Evolutionary conservation across 1,140 invertebrate genomes (phyloP).

Genomic region (Glossosoma conforme): DNA sequence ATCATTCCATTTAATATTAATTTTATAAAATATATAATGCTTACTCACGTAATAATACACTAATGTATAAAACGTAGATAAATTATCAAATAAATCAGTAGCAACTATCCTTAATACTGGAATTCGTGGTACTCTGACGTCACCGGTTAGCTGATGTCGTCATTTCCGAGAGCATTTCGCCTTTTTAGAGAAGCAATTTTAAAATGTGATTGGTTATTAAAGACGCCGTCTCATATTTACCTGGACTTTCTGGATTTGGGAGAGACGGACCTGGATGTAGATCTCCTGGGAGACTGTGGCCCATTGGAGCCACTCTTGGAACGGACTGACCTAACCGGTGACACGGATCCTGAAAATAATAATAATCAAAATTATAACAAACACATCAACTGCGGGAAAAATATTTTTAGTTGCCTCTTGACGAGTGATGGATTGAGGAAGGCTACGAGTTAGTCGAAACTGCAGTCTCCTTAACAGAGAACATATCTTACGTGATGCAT

Average conservation of each 20-base stretch:
- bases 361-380: background rate
- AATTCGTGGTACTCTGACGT: background rate
- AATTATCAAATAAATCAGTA: background rate
- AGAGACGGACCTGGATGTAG: slow-evolving; percentile 7
- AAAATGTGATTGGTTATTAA: slow-evolving; percentile 10
- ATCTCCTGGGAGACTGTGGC: slow-evolving; percentile 4
- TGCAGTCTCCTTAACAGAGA: no score
- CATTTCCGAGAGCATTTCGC: background rate
- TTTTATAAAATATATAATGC: no score
- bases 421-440: no score
- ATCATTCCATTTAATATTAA: no score
- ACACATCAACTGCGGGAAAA: background rate
- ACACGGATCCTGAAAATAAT: slow-evolving; percentile 19
- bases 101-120: background rate
- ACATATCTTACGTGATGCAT: no score
- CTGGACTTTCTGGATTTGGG: slow-evolving; percentile 8
- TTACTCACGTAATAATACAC: no score
- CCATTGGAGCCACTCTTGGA: slow-evolving; percentile 15
- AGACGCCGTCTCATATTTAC: slow-evolving; percentile 7
- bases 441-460: no score
- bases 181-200: background rate
- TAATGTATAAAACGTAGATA: no score
- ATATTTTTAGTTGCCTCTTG: no score
- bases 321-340: slow-evolving; percentile 13
- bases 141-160: slow-evolving; percentile 3